Evolutionary conservation across 2,113 vertebrate species (phyloP).

Genomic region (Hemibagrus wyckioides): DNA sequence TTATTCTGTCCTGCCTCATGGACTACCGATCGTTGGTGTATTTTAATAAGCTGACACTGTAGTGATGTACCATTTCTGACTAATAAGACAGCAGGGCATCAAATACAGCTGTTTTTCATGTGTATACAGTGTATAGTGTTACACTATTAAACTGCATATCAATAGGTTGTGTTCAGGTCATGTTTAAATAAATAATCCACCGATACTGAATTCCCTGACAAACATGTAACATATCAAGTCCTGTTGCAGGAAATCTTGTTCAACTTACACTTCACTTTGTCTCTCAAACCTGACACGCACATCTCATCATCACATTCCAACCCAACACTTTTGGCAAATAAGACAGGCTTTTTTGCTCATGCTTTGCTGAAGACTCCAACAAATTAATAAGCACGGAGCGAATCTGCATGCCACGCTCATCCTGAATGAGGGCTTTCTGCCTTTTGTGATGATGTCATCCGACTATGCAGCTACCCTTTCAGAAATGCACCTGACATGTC

Average conservation of each 20-base stretch:
- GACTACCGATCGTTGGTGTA: background rate
- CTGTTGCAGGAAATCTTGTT: background rate
- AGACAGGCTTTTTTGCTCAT: background rate
- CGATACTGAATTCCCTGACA: background rate
- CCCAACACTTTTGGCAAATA: background rate
- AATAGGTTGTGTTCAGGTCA: background rate
- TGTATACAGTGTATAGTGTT: background rate
- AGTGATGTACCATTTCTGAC: background rate
- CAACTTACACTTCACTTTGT: background rate
- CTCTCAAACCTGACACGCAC: background rate
- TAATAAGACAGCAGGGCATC: background rate
- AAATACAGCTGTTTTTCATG: background rate
- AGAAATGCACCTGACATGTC: slow-evolving; percentile 56
- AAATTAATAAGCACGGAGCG: background rate
- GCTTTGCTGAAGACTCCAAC: background rate
- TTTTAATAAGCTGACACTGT: background rate
- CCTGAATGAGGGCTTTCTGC: background rate
- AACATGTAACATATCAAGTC: background rate
- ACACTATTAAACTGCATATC: background rate
- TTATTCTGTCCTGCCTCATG: background rate
- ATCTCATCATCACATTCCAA: slow-evolving; percentile 13
- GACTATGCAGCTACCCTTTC: slow-evolving; percentile 23
- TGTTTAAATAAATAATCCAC: background rate
- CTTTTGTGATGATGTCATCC: slow-evolving; percentile 14
- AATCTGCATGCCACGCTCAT: background rate